These are phyloP conservation scores for Eupithecia dodoneata DNA, from an alignment of 2,888 invertebrate species.

Conservation along the genomic window DNA sequence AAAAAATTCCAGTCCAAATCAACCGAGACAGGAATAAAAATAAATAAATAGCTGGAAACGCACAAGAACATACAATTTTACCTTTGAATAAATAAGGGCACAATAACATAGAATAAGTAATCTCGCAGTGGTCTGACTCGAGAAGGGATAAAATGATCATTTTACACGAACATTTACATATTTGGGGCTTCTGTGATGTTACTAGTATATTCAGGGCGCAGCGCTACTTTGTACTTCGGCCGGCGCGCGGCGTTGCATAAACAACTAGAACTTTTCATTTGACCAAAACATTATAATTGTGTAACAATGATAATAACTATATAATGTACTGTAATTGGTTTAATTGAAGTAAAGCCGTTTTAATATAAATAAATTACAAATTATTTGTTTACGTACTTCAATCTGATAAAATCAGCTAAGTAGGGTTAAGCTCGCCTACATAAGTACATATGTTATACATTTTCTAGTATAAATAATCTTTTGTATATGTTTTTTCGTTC, in stretches of 20 bases:
- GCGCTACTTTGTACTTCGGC: slow-evolving; percentile 22
- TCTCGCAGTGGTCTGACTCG: neutral
- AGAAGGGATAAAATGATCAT: slow-evolving; percentile 35
- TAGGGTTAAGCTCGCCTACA: no score
- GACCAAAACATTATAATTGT: neutral
- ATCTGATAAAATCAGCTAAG: no score
- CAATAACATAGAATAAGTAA: slow-evolving; percentile 18
- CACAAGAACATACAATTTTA: slow-evolving; percentile 10
- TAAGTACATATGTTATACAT: no score
- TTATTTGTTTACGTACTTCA: no score
- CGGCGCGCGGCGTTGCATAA: neutral
- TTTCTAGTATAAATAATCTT: no score
- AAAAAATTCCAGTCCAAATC: neutral
- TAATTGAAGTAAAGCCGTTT: no score
- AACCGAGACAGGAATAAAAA: neutral
- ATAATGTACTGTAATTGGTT: no score
- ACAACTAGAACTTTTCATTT: neutral
- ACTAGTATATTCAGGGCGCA: slow-evolving; percentile 22
- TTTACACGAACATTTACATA: slow-evolving; percentile 31
- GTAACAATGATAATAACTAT: no score
- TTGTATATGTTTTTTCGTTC: no score
- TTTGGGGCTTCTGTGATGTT: slow-evolving; percentile 21
- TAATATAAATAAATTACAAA: no score
- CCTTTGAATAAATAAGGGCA: slow-evolving; percentile 27
- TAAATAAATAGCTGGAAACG: neutral